A percentile compares a stretch with the other conserved stretches of the same genome.
phyloP scores from a whole-genome alignment of 2,113 vertebrate genomes.

The Australoheros scitulus region DNA sequence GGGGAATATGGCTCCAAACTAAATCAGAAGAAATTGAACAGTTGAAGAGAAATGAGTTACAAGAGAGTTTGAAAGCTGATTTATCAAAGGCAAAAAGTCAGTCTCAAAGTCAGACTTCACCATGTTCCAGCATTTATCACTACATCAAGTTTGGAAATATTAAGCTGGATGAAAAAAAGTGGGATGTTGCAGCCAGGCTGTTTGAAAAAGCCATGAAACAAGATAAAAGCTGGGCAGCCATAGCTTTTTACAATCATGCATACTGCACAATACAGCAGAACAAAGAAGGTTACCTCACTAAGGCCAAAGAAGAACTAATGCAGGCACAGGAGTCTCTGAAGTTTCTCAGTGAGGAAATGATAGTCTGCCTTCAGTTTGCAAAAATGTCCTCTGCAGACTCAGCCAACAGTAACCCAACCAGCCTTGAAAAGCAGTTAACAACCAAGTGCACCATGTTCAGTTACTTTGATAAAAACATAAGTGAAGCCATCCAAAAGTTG shows the following conservation, averaged over 20 bases:
- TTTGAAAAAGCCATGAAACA: conserved; percentile 34
- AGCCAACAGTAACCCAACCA: neutral
- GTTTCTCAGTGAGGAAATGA: conserved; percentile 4
- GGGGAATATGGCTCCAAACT: conserved; percentile 34
- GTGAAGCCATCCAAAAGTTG: neutral
- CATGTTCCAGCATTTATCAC: conserved; percentile 33
- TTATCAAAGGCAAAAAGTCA: conserved; percentile 5
- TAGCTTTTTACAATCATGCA: conserved; percentile 33
- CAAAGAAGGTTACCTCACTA: neutral
- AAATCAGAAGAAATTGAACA: conserved; percentile 22
- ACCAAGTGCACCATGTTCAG: neutral
- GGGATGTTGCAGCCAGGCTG: neutral
- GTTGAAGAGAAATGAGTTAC: neutral
- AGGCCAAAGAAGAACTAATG: conserved; percentile 4
- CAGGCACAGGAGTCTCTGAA: conserved; percentile 23
- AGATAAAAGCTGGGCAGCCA: conserved; percentile 36
- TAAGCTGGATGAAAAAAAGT: neutral
- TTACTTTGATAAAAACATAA: conserved; percentile 13
- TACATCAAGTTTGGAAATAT: conserved; percentile 37
- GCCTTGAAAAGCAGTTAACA: conserved; percentile 24
- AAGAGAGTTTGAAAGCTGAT: conserved; percentile 6
- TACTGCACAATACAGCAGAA: conserved; percentile 8
- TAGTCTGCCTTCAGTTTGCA: conserved; percentile 21
- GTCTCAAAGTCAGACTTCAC: conserved; percentile 12
- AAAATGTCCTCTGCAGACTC: conserved; percentile 18